Conservation (phyloP, 1,140 invertebrate genomes). For the Drosophila triauraria region DNA sequence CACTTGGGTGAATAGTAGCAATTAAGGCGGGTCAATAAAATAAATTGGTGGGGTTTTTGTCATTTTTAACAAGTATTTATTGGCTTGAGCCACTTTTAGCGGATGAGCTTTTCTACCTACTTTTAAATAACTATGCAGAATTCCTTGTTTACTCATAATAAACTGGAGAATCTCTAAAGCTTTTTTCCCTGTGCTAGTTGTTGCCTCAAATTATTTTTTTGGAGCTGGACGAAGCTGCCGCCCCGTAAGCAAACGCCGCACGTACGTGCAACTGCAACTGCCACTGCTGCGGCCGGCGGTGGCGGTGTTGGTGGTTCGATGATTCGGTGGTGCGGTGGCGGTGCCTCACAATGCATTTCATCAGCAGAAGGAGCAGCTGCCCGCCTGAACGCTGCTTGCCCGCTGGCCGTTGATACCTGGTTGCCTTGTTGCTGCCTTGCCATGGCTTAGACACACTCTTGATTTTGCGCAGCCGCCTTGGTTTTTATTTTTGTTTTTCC, state of each 20-base stretch:
- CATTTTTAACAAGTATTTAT: background rate
- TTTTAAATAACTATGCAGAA: background rate
- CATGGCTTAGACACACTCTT: slow-evolving; percentile 76
- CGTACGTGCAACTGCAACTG: slow-evolving; percentile 63
- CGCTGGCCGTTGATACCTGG: slow-evolving; percentile 31
- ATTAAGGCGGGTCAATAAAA: slow-evolving; percentile 3
- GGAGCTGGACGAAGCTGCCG: slow-evolving; percentile 40
- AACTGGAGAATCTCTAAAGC: background rate
- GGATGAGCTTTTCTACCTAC: no score
- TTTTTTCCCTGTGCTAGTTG: background rate
- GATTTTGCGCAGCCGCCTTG: slow-evolving; percentile 62
- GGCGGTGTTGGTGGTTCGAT: slow-evolving; percentile 11
- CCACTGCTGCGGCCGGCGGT: slow-evolving; percentile 15
- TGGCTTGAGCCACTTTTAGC: background rate
- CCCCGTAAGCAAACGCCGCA: slow-evolving; percentile 65
- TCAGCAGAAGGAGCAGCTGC: slow-evolving; percentile 66
- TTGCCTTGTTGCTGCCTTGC: slow-evolving; percentile 39
- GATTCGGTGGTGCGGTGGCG: slow-evolving; percentile 39
- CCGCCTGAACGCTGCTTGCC: slow-evolving; percentile 32
- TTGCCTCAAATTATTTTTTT: slow-evolving; percentile 5
- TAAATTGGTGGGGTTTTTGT: background rate
- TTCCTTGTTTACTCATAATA: no score
- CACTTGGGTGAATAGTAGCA: background rate
- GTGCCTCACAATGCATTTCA: slow-evolving; percentile 79
- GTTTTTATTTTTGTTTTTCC: slow-evolving; percentile 26